phyloP scores from a whole-genome alignment of 2,797 vertebrate species.

The Poecilia velifera region DNA sequence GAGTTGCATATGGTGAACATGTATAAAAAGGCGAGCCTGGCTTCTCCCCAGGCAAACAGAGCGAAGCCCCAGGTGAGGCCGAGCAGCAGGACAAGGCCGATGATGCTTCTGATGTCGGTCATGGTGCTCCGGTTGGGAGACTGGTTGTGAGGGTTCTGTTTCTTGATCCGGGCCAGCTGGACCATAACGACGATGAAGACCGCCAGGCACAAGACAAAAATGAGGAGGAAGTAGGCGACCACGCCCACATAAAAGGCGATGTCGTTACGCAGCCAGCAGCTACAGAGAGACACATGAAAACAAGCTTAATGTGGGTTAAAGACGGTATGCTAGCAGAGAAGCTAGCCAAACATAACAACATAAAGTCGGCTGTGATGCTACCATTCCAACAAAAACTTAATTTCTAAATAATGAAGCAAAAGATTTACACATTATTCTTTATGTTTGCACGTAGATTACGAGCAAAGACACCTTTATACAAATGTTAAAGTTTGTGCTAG shows the following conservation, averaged over 20 bases:
- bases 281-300: conserved; percentile 46
- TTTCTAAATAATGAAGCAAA: neutral
- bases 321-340: neutral
- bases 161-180: conserved; percentile 93
- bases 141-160: conserved; percentile 91
- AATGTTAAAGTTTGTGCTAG: too few species aligned
- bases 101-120: conserved; percentile 88
- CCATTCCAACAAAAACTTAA: neutral
- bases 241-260: conserved; percentile 89
- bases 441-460: too few species aligned
- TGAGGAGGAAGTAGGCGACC: conserved; percentile 90
- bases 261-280: conserved; percentile 91
- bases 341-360: neutral
- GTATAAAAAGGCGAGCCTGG: conserved; percentile 88
- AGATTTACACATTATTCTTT: too few species aligned
- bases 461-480: too few species aligned
- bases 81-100: conserved; percentile 89
- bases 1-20: conserved; percentile 95
- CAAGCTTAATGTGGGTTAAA: neutral
- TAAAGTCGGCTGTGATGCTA: neutral
- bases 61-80: conserved; percentile 97
- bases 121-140: conserved; percentile 85
- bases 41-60: conserved; percentile 91
- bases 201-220: conserved; percentile 87
- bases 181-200: conserved; percentile 94